A percentile compares a stretch with the other conserved stretches of the same genome.
Evolutionary conservation across 2,797 vertebrate genomes (phyloP).

Genomic region (Hybognathus amarus): DNA sequence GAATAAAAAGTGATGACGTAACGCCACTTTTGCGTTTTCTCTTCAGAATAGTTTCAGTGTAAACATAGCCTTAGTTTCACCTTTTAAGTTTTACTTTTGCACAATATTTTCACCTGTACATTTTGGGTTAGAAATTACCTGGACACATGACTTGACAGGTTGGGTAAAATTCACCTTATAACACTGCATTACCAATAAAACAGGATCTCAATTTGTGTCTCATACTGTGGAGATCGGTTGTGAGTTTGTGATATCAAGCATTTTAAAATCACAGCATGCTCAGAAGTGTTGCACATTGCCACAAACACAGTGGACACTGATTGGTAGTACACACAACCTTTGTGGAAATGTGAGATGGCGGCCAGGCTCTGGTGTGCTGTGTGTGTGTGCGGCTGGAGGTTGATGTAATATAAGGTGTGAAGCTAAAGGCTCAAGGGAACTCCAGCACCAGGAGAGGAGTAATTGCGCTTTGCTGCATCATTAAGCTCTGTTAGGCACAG

Average conservation of each 20-base stretch:
- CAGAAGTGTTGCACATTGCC: background rate
- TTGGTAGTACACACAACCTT: background rate
- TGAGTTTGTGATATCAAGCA: background rate
- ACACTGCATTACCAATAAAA: background rate
- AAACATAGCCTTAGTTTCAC: no score
- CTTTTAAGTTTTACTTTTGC: no score
- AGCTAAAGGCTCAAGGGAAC: conserved; percentile 51
- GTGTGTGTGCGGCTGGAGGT: conserved; percentile 23
- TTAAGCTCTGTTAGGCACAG: conserved; percentile 57
- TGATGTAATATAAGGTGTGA: conserved; percentile 48
- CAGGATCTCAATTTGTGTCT: background rate
- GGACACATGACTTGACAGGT: background rate
- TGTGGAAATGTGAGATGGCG: background rate
- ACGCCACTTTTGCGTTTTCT: no score
- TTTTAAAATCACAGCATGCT: conserved; percentile 14
- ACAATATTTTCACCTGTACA: no score
- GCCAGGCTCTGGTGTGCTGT: conserved; percentile 5
- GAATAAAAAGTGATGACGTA: no score
- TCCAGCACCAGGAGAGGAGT: conserved; percentile 54
- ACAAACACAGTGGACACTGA: conserved; percentile 7
- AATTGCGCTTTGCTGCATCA: conserved; percentile 60
- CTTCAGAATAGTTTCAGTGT: no score
- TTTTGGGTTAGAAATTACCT: background rate
- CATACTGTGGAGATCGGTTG: background rate
- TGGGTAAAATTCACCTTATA: background rate